phyloP scores from a whole-genome alignment of 2,113 vertebrate species.

The Corythornis madagascariensis region DNA sequence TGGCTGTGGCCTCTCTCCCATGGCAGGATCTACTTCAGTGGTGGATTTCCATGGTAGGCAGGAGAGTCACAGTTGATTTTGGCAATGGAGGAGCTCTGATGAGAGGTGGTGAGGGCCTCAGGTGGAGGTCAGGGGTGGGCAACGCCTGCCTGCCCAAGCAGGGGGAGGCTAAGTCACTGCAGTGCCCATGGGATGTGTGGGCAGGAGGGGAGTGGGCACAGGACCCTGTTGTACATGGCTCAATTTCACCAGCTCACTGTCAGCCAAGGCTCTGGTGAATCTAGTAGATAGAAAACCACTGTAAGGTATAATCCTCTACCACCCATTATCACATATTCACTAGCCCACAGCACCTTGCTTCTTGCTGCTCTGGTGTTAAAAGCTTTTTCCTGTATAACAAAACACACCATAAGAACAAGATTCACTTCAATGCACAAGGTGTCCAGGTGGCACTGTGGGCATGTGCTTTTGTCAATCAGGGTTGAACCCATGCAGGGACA shows the following conservation, averaged over 20 bases:
- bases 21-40: accelerated
- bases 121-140: not conserved
- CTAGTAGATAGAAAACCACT: not conserved
- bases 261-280: not conserved
- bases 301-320: not conserved
- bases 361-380: not conserved
- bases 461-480: not conserved
- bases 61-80: not conserved
- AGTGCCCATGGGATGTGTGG: not conserved
- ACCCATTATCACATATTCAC: not conserved
- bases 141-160: accelerated
- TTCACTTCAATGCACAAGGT: not conserved
- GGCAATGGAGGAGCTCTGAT: not conserved
- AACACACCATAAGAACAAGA: not conserved
- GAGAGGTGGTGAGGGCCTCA: not conserved
- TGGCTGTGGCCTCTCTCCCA: accelerated
- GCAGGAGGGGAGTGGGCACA: not conserved
- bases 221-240: accelerated
- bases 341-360: not conserved
- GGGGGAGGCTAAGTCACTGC: not conserved
- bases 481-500: not conserved
- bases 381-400: not conserved
- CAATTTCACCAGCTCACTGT: not conserved
- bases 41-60: not conserved
- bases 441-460: not conserved